These are phyloP conservation scores for Bucco capensis DNA, from an alignment of 2,113 vertebrate genomes.

Conservation along the genomic window DNA sequence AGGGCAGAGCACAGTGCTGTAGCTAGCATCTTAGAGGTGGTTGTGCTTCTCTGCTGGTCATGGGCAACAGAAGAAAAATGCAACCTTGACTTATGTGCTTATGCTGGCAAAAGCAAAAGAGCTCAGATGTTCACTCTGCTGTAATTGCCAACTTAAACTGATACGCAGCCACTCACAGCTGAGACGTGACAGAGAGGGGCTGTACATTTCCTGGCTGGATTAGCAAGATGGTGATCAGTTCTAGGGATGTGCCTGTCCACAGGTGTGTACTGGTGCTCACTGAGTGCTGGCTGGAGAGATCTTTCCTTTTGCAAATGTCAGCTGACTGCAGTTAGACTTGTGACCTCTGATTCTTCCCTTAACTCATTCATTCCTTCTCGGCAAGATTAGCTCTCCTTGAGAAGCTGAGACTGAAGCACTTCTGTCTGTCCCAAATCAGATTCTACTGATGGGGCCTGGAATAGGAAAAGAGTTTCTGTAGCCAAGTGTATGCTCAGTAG, in stretches of 20 bases:
- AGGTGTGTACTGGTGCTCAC: neutral
- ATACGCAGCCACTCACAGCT: neutral
- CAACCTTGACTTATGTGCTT: neutral
- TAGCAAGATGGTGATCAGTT: neutral
- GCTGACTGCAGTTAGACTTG: neutral
- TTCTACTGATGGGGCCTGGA: neutral
- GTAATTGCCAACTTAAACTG: neutral
- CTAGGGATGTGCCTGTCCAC: neutral
- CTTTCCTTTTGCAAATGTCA: neutral
- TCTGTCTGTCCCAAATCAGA: neutral
- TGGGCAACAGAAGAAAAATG: neutral
- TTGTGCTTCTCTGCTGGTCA: neutral
- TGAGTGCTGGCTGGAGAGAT: neutral
- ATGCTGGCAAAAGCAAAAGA: neutral
- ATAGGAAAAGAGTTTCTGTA: neutral
- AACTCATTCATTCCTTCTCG: neutral
- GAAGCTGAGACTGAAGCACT: neutral
- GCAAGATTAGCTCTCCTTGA: neutral
- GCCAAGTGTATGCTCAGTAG: neutral
- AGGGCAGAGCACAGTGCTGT: neutral
- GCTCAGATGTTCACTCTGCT: neutral
- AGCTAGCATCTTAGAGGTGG: neutral
- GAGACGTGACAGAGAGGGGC: neutral
- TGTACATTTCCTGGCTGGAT: neutral
- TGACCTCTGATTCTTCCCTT: neutral